Evolutionary conservation across 2,888 invertebrate genomes (phyloP).

Genomic region (Physocephala rufipes): DNA sequence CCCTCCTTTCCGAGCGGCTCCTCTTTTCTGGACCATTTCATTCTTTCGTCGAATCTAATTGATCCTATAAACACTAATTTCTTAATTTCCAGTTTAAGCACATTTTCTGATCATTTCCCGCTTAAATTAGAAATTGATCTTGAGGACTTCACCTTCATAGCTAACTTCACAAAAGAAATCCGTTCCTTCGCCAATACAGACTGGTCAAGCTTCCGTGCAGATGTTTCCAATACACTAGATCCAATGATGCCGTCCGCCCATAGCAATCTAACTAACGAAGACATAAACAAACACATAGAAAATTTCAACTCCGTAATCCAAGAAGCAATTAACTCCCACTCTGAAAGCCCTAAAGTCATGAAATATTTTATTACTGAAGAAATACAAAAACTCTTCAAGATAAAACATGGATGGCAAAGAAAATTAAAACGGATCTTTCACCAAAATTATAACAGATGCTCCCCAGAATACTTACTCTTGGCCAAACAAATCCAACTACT

Average conservation of each 20-base stretch:
- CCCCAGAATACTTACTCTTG: no score
- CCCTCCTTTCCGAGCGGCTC: conserved; percentile 29
- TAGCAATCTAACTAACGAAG: neutral
- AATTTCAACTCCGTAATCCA: neutral
- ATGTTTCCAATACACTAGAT: neutral
- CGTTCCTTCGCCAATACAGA: conserved; percentile 22
- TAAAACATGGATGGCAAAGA: neutral
- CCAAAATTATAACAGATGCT: no score
- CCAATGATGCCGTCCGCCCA: neutral
- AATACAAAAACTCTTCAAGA: neutral
- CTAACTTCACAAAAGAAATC: neutral
- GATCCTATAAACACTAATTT: neutral
- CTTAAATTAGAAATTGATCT: neutral
- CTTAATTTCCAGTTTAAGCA: neutral
- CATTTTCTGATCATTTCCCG: conserved; percentile 30
- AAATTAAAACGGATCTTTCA: neutral
- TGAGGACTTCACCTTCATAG: neutral
- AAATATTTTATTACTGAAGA: conserved; percentile 5
- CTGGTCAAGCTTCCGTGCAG: neutral
- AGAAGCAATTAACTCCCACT: neutral
- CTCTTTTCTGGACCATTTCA: no score
- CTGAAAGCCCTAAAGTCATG: neutral
- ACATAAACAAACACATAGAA: neutral
- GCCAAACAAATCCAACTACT: no score
- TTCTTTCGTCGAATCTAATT: conserved; percentile 5